Conservation (phyloP, 2,888 invertebrate species). For the Invenusta paracnida region DNA sequence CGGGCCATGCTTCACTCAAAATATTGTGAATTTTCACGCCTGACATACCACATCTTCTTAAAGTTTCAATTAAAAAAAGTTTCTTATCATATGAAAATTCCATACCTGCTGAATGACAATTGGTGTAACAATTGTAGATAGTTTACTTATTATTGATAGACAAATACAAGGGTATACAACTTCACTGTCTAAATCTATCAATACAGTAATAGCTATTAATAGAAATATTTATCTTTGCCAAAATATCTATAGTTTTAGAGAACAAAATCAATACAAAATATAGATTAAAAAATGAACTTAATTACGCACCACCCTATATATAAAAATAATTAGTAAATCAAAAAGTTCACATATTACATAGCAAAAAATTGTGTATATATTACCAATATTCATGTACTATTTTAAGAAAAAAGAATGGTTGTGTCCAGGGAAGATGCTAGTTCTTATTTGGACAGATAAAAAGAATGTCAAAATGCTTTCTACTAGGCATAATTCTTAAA, state of each 20-base stretch:
- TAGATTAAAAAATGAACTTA: slow-evolving; percentile 26
- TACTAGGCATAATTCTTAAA: not conserved
- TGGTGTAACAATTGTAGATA: slow-evolving; percentile 29
- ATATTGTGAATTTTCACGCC: slow-evolving; percentile 29
- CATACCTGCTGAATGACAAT: slow-evolving; percentile 27
- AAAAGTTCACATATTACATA: too few relatives aligned
- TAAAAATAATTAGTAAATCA: too few relatives aligned
- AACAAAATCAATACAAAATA: slow-evolving; percentile 26
- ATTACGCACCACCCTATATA: slow-evolving; percentile 23
- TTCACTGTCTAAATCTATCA: slow-evolving; percentile 19
- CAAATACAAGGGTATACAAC: slow-evolving; percentile 25
- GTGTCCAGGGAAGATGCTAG: not conserved
- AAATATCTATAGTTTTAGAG: slow-evolving; percentile 29
- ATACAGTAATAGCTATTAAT: slow-evolving; percentile 29
- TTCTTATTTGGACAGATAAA: not conserved
- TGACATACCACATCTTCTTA: slow-evolving; percentile 26
- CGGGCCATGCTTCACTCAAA: slow-evolving; percentile 27
- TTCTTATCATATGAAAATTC: slow-evolving; percentile 29
- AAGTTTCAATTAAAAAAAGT: slow-evolving; percentile 29
- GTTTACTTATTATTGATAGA: slow-evolving; percentile 26
- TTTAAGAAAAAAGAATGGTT: not conserved
- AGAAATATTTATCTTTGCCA: slow-evolving; percentile 11
- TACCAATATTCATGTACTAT: too few relatives aligned
- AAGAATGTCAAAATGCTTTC: slow-evolving; percentile 19
- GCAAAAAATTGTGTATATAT: too few relatives aligned